phyloP scores from a whole-genome alignment of 2,113 vertebrate species.

The Epinephelus lanceolatus region DNA sequence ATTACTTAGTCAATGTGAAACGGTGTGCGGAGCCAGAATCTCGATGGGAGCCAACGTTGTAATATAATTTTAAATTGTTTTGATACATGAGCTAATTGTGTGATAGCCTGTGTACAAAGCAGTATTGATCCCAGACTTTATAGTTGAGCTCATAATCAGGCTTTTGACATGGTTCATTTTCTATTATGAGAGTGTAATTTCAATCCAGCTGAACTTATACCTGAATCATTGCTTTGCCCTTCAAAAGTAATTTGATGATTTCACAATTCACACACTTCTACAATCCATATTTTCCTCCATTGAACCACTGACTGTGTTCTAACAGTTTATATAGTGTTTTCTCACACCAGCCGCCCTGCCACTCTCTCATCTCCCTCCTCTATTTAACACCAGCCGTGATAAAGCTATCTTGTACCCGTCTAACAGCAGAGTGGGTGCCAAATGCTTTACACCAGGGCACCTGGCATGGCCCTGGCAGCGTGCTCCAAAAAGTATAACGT shows the following conservation, averaged over 20 bases:
- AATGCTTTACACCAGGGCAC: constrained; percentile 42
- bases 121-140: constrained; percentile 42
- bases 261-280: constrained; percentile 44
- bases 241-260: constrained; percentile 35
- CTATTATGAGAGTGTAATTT: constrained; percentile 29
- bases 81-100: constrained; percentile 47
- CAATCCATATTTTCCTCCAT: constrained; percentile 62
- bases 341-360: constrained; percentile 40
- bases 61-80: constrained; percentile 47
- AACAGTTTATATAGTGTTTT: constrained; percentile 67
- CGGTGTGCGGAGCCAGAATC: background rate
- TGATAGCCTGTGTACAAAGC: constrained; percentile 36
- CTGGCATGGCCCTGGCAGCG: constrained; percentile 28
- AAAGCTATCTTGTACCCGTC: constrained; percentile 30
- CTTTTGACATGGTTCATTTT: constrained; percentile 55
- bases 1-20: background rate
- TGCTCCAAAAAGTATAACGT: constrained; percentile 26
- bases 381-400: constrained; percentile 44
- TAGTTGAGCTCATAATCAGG: constrained; percentile 18
- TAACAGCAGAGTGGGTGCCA: constrained; percentile 57
- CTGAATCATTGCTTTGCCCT: constrained; percentile 23
- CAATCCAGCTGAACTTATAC: constrained; percentile 10
- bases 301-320: constrained; percentile 50
- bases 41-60: constrained; percentile 14
- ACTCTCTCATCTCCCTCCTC: constrained; percentile 41